Conservation (phyloP, 37 sponge, comb jelly and placozoan species). For the Chondrilla cf. caribensis region DNA sequence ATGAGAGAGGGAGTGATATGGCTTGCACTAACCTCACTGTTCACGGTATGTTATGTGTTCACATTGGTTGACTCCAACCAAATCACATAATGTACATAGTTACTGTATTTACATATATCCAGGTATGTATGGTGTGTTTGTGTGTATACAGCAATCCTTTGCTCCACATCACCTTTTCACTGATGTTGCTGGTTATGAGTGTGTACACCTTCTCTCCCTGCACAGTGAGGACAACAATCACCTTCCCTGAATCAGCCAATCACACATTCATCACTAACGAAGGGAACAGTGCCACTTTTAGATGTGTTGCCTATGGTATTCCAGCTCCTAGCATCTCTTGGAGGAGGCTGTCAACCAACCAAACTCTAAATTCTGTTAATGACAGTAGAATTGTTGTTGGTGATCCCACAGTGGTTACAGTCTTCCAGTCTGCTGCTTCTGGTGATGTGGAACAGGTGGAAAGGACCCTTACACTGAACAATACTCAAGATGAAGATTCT, state of each 20-base stretch:
- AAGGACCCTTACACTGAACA: neutral
- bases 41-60: too few relatives aligned
- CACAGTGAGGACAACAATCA: constrained; percentile 36
- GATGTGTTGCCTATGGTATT: constrained; percentile 34
- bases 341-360: neutral
- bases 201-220: neutral
- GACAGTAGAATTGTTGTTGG: neutral
- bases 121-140: too few relatives aligned
- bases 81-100: too few relatives aligned
- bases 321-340: constrained; percentile 42
- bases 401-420: neutral
- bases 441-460: neutral
- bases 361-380: neutral
- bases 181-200: too few relatives aligned
- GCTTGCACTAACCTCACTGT: too few relatives aligned
- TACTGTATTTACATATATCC: too few relatives aligned
- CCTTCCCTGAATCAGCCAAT: neutral
- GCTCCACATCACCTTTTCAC: too few relatives aligned
- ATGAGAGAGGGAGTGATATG: too few relatives aligned
- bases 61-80: too few relatives aligned
- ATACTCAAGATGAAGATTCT: constrained; percentile 29
- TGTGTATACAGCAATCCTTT: too few relatives aligned
- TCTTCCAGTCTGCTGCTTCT: neutral
- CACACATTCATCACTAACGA: neutral
- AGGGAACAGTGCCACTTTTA: neutral